Conservation (phyloP, 2,888 invertebrate genomes). For the Rhopalosiphum nymphaeae region DNA sequence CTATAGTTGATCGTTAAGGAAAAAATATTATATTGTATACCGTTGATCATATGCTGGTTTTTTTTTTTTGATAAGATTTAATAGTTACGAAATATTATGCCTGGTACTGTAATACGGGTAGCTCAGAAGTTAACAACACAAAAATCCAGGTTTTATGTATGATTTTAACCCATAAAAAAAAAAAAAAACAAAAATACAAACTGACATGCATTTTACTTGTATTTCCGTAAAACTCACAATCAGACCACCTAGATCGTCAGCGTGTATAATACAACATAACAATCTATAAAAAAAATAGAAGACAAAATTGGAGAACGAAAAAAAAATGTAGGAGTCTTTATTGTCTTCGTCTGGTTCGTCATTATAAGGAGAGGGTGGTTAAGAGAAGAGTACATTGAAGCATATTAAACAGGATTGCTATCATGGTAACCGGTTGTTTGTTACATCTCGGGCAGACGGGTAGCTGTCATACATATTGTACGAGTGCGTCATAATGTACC, state of each 20-base stretch:
- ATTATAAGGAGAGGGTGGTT: constrained; percentile 9
- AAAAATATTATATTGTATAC: background rate
- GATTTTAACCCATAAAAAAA: constrained; percentile 26
- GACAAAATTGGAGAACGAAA: constrained; percentile 42
- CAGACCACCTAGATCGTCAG: constrained; percentile 55
- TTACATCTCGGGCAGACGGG: constrained; percentile 30
- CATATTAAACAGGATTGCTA: constrained; percentile 48
- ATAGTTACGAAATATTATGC: background rate
- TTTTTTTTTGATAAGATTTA: constrained; percentile 21
- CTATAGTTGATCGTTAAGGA: background rate
- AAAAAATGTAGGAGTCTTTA: constrained; percentile 42
- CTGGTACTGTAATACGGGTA: background rate
- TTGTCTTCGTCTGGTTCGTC: constrained; percentile 42
- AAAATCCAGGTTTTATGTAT: constrained; percentile 28
- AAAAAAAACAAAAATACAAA: constrained; percentile 13
- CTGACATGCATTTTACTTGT: constrained; percentile 21
- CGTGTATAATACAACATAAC: background rate
- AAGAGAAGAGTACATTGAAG: background rate
- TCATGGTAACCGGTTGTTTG: constrained; percentile 53
- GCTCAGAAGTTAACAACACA: background rate
- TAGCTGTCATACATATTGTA: constrained; percentile 40
- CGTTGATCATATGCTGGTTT: background rate
- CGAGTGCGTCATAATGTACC: constrained; percentile 28
- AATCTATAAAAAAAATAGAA: constrained; percentile 37
- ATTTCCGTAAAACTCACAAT: constrained; percentile 47